Base-by-base conservation (phyloP, 2,888 invertebrate species). In the Pollenia angustigena region DNA sequence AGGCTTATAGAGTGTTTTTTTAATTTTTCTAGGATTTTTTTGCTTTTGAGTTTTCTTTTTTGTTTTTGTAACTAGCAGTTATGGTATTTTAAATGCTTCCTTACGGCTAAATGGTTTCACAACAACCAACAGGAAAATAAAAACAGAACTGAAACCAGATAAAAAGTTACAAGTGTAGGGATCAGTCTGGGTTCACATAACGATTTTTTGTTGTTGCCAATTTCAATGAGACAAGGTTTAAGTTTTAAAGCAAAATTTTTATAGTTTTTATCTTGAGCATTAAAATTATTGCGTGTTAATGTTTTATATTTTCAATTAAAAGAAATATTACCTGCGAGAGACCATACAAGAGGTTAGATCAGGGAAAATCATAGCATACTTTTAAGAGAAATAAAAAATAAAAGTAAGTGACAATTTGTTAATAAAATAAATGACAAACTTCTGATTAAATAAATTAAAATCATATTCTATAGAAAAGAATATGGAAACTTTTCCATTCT, bases 61-160 rank as follows among this genome's bases (percentile, higher is more conserved):
- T 68, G 54, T 44, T 80, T 75, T 56, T 62, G 14, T 23, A 80
- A 71, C 58, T 52, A 79, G 66, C 72, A 84, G 81, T 87, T 87
- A 87, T 87, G 76, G 68, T 78, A 84, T 87, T 87, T 87, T 81
- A 84, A 87, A 87, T 87, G 87, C 76, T 84, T 76, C 75, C 87
- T 84, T 84, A 50, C 76, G 84, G 87, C 84, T 48, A 83, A 82
- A 83, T 81, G 78, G 81, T 84, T 80, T 71, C 66, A 60, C 71
- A 71, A 74, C 23, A 18, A 50, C 54, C 23, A 18, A 50, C 54
- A 75, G 48, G 56, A 52, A 50, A 56, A 66, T 56, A 83, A n/a
- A 52, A 18, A 42, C 11, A 48, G 60, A 50, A 52, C 16, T 40
- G 40, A 75, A 74, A 56, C 56, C 81, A 66, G 68, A 62, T 64